Percentiles rank a stretch among this genome's conserved stretches.
phyloP scores from a whole-genome alignment of 2,113 vertebrate genomes.

The Clupea harengus region DNA sequence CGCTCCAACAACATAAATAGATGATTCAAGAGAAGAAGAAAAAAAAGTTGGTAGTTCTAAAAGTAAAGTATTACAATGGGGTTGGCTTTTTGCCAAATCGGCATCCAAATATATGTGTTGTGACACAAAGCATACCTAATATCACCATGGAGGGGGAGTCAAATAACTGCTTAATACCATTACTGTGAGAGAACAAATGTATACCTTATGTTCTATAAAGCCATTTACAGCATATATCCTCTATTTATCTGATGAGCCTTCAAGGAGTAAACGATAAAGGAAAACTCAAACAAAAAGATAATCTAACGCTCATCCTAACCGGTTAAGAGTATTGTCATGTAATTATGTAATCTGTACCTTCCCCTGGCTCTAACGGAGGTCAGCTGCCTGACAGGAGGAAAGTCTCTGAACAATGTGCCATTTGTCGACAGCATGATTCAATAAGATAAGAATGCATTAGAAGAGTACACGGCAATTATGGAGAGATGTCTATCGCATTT shows the following conservation, averaged over 20 bases:
- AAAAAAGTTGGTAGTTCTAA: background rate
- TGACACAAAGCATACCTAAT: background rate
- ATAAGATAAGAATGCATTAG: slow-evolving; percentile 34
- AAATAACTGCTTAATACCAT: background rate
- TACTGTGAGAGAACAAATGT: no score
- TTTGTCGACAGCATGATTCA: slow-evolving; percentile 20
- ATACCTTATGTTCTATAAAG: no score
- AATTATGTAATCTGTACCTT: background rate
- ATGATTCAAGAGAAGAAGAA: background rate
- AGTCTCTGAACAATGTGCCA: slow-evolving; percentile 19
- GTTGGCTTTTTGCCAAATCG: background rate
- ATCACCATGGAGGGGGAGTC: background rate
- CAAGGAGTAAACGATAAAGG: background rate
- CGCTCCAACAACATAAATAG: background rate
- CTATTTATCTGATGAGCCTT: background rate
- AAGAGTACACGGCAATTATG: slow-evolving; percentile 29
- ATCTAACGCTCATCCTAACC: background rate
- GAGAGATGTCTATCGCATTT: slow-evolving; percentile 26
- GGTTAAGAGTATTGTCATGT: background rate
- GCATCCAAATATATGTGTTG: background rate
- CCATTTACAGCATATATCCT: background rate
- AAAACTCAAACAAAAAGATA: background rate
- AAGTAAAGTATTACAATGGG: background rate
- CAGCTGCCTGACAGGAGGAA: background rate
- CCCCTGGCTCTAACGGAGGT: background rate